phyloP scores from a whole-genome alignment of 1,140 invertebrate genomes.

The Trachymyrmex septentrionalis region DNA sequence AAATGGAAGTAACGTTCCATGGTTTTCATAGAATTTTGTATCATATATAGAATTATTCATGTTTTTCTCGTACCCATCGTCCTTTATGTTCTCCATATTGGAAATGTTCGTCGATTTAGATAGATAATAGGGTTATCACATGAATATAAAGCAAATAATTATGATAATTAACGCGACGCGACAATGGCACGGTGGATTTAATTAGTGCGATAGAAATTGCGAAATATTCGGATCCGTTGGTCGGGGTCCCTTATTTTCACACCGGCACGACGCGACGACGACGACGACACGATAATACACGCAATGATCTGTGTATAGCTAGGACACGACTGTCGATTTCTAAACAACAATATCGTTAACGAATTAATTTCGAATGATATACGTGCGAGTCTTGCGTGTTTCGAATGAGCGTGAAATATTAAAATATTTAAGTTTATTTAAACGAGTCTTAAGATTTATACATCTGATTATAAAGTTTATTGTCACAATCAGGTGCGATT shows the following conservation, averaged over 20 bases:
- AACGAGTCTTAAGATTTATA: not conserved
- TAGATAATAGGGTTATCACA: not conserved
- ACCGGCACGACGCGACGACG: not conserved
- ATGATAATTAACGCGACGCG: not conserved
- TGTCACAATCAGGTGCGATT: not conserved
- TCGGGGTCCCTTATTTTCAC: not conserved
- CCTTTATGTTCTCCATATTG: too few species aligned
- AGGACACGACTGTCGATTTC: conserved; percentile 1
- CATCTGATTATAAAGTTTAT: too few species aligned
- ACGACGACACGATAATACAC: not conserved
- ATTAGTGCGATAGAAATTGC: not conserved
- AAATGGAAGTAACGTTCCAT: too few species aligned
- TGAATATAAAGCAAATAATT: not conserved
- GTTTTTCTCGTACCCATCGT: too few species aligned
- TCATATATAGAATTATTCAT: too few species aligned
- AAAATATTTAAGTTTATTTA: not conserved
- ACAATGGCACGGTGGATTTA: not conserved
- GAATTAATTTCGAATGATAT: not conserved
- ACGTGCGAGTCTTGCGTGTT: not conserved
- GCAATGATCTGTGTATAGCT: not conserved
- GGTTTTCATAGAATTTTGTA: too few species aligned
- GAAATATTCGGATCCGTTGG: not conserved
- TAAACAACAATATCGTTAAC: not conserved
- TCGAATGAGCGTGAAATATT: not conserved
- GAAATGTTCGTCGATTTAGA: too few species aligned